Evolutionary conservation across 2,888 invertebrate species (phyloP), one percentile per base, ranked within the genome.

Genomic region (Sycophila texana): DNA sequence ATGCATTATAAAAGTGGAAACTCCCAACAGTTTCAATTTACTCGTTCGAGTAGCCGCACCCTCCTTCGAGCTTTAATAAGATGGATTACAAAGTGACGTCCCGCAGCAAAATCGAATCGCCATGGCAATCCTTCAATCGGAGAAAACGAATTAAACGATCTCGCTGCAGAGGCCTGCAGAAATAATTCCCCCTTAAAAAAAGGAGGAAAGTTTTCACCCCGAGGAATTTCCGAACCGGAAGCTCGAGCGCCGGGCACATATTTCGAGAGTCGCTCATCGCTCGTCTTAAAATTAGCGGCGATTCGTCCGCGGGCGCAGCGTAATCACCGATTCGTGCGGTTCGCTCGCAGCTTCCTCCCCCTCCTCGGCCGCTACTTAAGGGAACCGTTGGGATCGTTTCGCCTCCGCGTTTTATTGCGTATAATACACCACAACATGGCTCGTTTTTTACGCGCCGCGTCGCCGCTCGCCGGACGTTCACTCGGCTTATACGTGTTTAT

Each of bases 221-320:
- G 66, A 20, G 39, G 55, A 75, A 75, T 81, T 81, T 77, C 68
- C 71, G 70, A 73, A 77, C 51, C 67, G 77, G 74, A 79, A 70
- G 73, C n/a, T n/a, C n/a, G n/a, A n/a, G 74, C 53, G 22, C 65
- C 75, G 13, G 68, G 47, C 73, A 57, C 66, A 55, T 58, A 58
- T 66, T 75, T 75, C 75, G 60, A 58, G 68, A 60, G 60, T 18
- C 61, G 12, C 22, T 49, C 49, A 39, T 22, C 22, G 47, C 49
- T 26, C 55, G 30, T 26, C 22, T 71, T 71, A 77, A 77, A 71
- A 77, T 77, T 77, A 77, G 77, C 77, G 47, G 26, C 65, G 55
- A 65, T 49, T 57, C 67, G 60, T 7, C 68, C 20, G 16, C 51
- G 39, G 47, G n/a, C 14, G 47, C n/a, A 60, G 70, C 63, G 75